These are phyloP conservation scores for Lepus europaeus DNA, from an alignment of 2,113 vertebrate species.

Conservation along the genomic window DNA sequence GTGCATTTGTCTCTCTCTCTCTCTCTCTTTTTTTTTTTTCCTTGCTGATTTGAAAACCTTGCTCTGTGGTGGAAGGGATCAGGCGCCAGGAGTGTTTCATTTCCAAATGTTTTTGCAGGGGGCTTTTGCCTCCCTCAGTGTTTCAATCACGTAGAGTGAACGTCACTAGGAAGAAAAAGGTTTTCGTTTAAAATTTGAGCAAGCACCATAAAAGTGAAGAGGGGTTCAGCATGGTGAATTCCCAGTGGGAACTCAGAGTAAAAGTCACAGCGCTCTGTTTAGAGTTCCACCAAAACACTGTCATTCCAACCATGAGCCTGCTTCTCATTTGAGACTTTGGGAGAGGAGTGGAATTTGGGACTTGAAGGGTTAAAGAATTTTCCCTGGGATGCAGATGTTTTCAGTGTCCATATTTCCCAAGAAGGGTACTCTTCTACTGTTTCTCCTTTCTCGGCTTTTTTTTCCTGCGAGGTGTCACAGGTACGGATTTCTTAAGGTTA, in stretches of 20 bases:
- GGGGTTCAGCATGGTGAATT: background rate
- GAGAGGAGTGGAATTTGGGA: background rate
- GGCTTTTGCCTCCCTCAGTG: constrained; percentile 41
- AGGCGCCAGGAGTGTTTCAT: constrained; percentile 68
- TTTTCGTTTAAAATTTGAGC: constrained; percentile 63
- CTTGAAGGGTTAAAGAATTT: background rate
- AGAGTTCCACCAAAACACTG: background rate
- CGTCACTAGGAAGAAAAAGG: background rate
- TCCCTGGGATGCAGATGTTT: constrained; percentile 9
- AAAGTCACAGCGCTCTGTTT: constrained; percentile 8
- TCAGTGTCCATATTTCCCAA: background rate
- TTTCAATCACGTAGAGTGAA: background rate
- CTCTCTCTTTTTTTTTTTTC: too few species aligned
- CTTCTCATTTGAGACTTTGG: constrained; percentile 22
- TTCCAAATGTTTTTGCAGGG: constrained; percentile 72
- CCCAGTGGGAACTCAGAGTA: background rate
- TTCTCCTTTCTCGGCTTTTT: background rate
- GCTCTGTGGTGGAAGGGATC: constrained; percentile 41
- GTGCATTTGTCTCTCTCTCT: constrained; percentile 44
- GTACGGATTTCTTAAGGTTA: background rate
- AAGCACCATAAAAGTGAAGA: background rate
- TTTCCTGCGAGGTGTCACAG: background rate
- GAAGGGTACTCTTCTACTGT: background rate
- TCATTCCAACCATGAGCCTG: background rate
- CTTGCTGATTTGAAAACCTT: constrained; percentile 55